Base-by-base conservation (phyloP, 2,888 invertebrate species). In the Zaprionus bogoriensis region DNA sequence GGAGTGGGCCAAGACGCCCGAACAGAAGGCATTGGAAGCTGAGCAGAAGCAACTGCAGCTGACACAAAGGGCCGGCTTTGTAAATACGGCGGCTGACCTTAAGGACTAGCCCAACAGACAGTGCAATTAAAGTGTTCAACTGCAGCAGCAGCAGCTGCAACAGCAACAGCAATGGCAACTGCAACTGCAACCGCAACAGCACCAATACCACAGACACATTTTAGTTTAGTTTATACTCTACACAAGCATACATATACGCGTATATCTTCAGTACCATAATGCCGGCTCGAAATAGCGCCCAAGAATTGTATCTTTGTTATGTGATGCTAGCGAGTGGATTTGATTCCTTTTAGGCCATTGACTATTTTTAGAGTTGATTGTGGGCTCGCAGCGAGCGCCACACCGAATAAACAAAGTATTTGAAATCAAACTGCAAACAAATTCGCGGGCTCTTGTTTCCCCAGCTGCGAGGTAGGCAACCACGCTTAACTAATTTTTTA, bases 1-100 rank as follows among this genome's bases (percentile, higher is more conserved):
- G 88, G 93, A 94, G 1, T 98, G 98, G 98, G 95, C 95, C 44
- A 90, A 89, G 61, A 64, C 80, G 3, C 88, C 89, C 1, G 88
- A 89, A 60, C 89, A 90, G 67, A 76, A 81, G 53, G 86, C 87
- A 0, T 58, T 75, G 12, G 85, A 88, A 55, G 73, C 80, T 17
- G 91, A 92, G 0, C 63, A 81, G 48, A 75, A 73, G 47, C 77
- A 86, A 9, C 70, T 58, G 52, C 69, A 72, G 39, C 44, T 82
- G 64, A 60, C 91, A 90, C 72, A 75, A 39, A 63, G 73, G 12
- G 57, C 74, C 7, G 89, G 89, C 22, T 89, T 90, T 62, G 80
- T 81, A 6, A 91, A 91, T 59, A 82, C 87, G 42, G 91, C 88
- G 19, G 86, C 90, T 46, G 91, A 91, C 62, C 64, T 90, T 48